Evolutionary conservation across 2,113 vertebrate species (phyloP).

Genomic region (Eulemur rufifrons): DNA sequence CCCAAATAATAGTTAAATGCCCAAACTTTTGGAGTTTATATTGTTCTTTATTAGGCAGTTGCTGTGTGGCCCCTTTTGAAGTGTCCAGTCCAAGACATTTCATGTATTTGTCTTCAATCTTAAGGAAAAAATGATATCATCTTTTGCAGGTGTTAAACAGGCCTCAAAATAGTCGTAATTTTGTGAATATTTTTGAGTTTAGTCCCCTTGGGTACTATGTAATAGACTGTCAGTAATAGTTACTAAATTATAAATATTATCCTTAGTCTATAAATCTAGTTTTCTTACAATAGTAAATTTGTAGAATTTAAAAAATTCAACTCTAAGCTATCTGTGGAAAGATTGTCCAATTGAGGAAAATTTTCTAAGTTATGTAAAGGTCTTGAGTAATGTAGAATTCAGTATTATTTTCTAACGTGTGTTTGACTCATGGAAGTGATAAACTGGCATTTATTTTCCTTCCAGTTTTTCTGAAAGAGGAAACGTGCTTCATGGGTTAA

Average conservation of each 20-base stretch:
- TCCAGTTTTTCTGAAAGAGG: background rate
- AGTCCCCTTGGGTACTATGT: background rate
- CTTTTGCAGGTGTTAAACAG: background rate
- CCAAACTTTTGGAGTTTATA: conserved; percentile 41
- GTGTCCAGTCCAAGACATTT: background rate
- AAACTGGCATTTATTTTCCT: background rate
- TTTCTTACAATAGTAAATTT: background rate
- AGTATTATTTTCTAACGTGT: background rate
- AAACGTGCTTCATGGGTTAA: background rate
- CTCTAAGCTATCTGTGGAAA: background rate
- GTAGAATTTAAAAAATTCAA: background rate
- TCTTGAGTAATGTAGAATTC: background rate
- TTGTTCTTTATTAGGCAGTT: background rate
- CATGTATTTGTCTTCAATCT: background rate
- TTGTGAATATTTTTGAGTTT: conserved; percentile 6
- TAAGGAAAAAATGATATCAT: background rate
- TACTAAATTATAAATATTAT: background rate
- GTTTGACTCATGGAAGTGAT: background rate
- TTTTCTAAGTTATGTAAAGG: background rate
- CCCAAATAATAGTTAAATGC: background rate
- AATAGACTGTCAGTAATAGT: background rate
- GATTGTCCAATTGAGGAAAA: background rate
- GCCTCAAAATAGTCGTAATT: background rate
- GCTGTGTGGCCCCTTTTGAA: background rate
- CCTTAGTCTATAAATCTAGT: background rate